Evolutionary conservation across 2,888 invertebrate genomes (phyloP).

Genomic region (Ommatoiulus sabulosus): DNA sequence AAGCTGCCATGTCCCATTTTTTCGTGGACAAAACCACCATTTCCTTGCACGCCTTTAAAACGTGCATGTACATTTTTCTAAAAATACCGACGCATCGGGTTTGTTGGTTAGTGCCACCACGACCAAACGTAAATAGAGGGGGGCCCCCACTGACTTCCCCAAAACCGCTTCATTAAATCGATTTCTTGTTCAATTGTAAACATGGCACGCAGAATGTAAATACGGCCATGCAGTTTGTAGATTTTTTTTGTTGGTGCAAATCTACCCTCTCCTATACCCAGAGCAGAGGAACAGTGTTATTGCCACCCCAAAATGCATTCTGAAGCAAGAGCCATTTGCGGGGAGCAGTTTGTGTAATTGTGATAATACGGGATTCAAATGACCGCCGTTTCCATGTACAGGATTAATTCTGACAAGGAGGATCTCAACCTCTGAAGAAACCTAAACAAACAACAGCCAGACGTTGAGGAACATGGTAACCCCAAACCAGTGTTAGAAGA

Average conservation of each 20-base stretch:
- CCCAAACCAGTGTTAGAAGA: neutral
- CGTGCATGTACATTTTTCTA: neutral
- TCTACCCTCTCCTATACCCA: neutral
- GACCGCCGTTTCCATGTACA: neutral
- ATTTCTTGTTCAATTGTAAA: conserved; percentile 19
- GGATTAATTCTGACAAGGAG: neutral
- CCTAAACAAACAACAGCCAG: neutral
- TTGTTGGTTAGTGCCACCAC: neutral
- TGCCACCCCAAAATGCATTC: neutral
- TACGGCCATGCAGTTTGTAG: neutral
- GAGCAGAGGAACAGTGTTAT: neutral
- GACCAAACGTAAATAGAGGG: neutral
- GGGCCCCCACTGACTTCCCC: neutral
- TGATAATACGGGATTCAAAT: neutral
- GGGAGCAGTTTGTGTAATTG: neutral
- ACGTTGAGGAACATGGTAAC: neutral
- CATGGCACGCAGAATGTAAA: neutral
- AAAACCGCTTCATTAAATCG: conserved; percentile 17
- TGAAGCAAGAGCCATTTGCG: neutral
- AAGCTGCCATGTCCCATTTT: neutral
- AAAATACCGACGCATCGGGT: neutral
- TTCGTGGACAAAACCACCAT: neutral
- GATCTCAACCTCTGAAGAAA: neutral
- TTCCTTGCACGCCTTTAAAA: neutral
- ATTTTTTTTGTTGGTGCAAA: neutral